Evolutionary conservation across 2,797 vertebrate genomes (phyloP), one percentile per base, ranked within the genome.

Genomic region (Artibeus jamaicensis): DNA sequence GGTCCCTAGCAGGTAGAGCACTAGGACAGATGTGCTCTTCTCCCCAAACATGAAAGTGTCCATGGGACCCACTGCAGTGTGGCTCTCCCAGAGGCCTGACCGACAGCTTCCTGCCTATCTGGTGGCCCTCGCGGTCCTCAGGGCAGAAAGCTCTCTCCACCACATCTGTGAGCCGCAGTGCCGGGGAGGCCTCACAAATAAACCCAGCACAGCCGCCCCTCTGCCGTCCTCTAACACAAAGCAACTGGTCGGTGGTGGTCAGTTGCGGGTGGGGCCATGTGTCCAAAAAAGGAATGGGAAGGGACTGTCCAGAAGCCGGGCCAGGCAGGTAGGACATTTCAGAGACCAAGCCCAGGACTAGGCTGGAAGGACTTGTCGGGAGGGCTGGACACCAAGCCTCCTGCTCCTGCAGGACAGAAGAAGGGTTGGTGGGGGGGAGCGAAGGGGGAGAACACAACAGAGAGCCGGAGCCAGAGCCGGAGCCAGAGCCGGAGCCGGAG

Each of bases 111-210:
- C n/a, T 39, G 67, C 8, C 21, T 2, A 24, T 55, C 57, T 3
- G 8, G 50, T 4, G 42, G 39, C 48, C 65, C 24, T 9, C 2
- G 9, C 0, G 0, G 46, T 37, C 34, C 44, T 44, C 21, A 15
- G n/a, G 48, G n/a, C 19, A 10, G 73, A 37, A 34, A 34, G 37
- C 0, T 59, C 12, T 42, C 76, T 26, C 10, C 16, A 9, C 21
- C 15, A 3, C 3, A 34, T 55, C 53, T 3, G 0, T 11, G 3
- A 29, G 9, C 42, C 44, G 16, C 5, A 26, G 86, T 9, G 26
- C 50, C 76, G 96, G 94, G 85, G 96, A 96, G 96, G 93, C 67
- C 77, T 34, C 91, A 8, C 89, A 96, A 95, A 97, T 96, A 96
- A 94, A 98, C 95, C 89, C 89, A 93, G 95, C 85, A 90, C 95